Evolutionary conservation across 2,888 invertebrate genomes (phyloP).

Genomic region (Sinopyrophorus schimmeli): DNA sequence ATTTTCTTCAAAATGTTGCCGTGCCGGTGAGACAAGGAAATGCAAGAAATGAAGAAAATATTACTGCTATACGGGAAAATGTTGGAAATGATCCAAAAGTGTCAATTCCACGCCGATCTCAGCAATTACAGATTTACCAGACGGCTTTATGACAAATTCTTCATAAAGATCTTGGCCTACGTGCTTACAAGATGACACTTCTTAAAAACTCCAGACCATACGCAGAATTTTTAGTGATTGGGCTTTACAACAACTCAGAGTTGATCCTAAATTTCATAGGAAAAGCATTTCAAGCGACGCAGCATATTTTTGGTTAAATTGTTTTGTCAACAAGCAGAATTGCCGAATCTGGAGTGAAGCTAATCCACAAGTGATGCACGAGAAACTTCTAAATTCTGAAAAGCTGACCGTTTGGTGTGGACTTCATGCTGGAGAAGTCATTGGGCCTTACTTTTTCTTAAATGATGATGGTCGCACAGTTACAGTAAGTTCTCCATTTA

Average conservation of each 20-base stretch:
- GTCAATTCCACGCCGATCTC: conserved; percentile 33
- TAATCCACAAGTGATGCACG: conserved; percentile 37
- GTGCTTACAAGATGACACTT: conserved; percentile 14
- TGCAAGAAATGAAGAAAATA: conserved; percentile 4
- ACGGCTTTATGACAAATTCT: conserved; percentile 16
- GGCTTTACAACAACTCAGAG: not conserved
- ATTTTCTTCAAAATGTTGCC: too few species aligned
- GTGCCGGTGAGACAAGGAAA: not conserved
- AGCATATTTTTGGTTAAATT: conserved; percentile 14
- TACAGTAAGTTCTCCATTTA: conserved; percentile 26
- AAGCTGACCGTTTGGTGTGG: conserved; percentile 46
- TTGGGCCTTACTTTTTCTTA: conserved; percentile 16
- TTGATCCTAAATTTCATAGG: not conserved
- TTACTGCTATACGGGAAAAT: conserved; percentile 24
- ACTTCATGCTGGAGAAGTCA: conserved; percentile 41
- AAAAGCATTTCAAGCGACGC: conserved; percentile 11
- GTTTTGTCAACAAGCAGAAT: conserved; percentile 38
- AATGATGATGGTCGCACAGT: conserved; percentile 41
- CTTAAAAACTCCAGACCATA: conserved; percentile 16
- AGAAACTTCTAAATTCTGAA: conserved; percentile 43
- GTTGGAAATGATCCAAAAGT: conserved; percentile 27
- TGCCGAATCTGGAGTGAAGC: conserved; percentile 37
- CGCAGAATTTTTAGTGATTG: conserved; percentile 1
- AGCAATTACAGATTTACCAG: conserved; percentile 26
- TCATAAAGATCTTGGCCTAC: conserved; percentile 14